Evolutionary conservation across 2,888 invertebrate species (phyloP), one percentile per base, ranked within the genome.

Genomic region (Galerucella pusilla): DNA sequence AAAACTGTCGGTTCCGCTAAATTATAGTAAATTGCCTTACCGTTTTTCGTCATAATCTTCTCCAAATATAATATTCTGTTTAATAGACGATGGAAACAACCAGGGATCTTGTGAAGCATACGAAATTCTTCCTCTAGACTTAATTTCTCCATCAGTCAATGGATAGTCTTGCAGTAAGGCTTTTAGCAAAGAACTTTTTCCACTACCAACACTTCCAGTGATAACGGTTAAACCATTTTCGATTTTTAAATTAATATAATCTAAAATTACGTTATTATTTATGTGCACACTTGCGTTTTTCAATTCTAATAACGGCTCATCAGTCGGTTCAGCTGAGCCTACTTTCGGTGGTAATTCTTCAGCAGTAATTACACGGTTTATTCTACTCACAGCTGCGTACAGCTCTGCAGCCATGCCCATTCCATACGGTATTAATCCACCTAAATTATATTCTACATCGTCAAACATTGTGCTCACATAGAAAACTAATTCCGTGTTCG

Each of bases 391-490:
- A 1, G 83, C 80, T 14, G 85, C 83, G 45, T 77, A 73, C 11
- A 84, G 49, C 75, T 85, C 85, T 2, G 84, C 85, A 1, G 78
- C 71, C 70, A 80, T 78, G 11, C 78, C 77, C 68, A 84, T 83
- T 66, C 93, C 94, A 88, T 94, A 93, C 0, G 98, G 97, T 82
- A 97, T 94, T 87, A 95, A 95, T 14, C 96, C 93, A 0, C 95
- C 96, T 92, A 97, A 94, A 16, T 95, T 93, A 81, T 94, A 93
- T 46, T 96, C 90, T 7, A 68, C 10, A 59, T 73, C 83, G 69
- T 54, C 73, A 68, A 76, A 81, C 59, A 74, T 81, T 73, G 71
- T 75, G 79, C 60, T 79, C 67, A 68, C 78, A 70, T 68, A 83
- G 52, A 77, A 82, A 76, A 77, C 79, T 7, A 78, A 63, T 75